These are phyloP conservation scores for Luscinia megarhynchos DNA, from an alignment of 2,797 vertebrate genomes.

Conservation along the genomic window DNA sequence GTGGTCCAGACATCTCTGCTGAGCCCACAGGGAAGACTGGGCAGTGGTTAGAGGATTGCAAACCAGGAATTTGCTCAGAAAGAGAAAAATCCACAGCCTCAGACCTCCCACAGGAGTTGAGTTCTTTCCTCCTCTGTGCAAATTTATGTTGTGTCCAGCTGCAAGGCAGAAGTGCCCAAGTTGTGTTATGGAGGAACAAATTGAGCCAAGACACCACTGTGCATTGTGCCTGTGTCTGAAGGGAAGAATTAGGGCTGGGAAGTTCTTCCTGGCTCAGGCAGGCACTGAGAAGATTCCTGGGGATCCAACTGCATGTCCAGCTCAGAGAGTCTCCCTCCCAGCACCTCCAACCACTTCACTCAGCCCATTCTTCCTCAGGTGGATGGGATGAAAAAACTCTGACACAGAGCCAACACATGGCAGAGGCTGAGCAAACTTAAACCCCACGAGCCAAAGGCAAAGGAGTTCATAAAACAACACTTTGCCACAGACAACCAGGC, in stretches of 20 bases:
- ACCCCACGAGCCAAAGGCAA: background rate
- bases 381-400: background rate
- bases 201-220: background rate
- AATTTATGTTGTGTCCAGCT: background rate
- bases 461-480: background rate
- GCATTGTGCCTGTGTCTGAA: background rate
- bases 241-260: background rate
- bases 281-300: background rate
- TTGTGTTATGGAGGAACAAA: background rate
- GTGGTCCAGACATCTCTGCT: background rate
- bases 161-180: background rate
- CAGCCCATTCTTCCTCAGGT: background rate
- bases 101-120: background rate
- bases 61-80: background rate
- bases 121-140: background rate
- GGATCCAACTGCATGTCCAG: background rate
- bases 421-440: background rate
- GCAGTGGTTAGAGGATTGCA: background rate
- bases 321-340: background rate
- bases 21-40: background rate
- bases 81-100: background rate
- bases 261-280: background rate
- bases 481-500: background rate
- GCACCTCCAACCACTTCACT: background rate
- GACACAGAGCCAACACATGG: accelerated